Percentiles rank a stretch among this genome's conserved stretches.
phyloP scores from a whole-genome alignment of 2,113 vertebrate species.

The Rhadina sibilatrix region DNA sequence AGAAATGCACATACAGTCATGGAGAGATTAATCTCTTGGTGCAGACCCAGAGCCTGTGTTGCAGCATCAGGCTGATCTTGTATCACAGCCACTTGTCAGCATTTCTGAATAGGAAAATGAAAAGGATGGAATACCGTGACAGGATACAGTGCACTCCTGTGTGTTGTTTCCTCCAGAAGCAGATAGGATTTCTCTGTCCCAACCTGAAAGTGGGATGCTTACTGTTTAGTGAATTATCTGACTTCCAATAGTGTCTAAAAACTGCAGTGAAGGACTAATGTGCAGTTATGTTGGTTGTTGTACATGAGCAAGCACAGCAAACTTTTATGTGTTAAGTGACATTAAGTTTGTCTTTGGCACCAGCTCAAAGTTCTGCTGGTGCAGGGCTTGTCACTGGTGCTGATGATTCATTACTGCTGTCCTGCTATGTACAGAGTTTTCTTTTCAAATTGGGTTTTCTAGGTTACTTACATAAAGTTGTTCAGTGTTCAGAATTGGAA shows the following conservation, averaged over 20 bases:
- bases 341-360: background rate
- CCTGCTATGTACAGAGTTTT: background rate
- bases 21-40: background rate
- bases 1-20: background rate
- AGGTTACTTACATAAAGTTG: background rate
- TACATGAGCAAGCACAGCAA: background rate
- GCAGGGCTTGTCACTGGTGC: background rate
- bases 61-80: background rate
- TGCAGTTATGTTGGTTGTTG: background rate
- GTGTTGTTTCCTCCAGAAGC: background rate
- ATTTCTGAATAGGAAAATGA: background rate
- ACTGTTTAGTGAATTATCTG: background rate
- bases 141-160: background rate
- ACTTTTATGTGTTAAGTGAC: background rate
- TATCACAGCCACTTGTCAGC: background rate
- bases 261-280: background rate
- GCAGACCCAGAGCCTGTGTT: background rate
- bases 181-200: background rate
- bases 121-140: fast-evolving
- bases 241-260: background rate
- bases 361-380: background rate
- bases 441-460: background rate
- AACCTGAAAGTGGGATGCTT: background rate
- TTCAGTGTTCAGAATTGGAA: background rate
- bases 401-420: background rate